phyloP scores from a whole-genome alignment of 2,888 invertebrate genomes.

The Ennomos erosarius region DNA sequence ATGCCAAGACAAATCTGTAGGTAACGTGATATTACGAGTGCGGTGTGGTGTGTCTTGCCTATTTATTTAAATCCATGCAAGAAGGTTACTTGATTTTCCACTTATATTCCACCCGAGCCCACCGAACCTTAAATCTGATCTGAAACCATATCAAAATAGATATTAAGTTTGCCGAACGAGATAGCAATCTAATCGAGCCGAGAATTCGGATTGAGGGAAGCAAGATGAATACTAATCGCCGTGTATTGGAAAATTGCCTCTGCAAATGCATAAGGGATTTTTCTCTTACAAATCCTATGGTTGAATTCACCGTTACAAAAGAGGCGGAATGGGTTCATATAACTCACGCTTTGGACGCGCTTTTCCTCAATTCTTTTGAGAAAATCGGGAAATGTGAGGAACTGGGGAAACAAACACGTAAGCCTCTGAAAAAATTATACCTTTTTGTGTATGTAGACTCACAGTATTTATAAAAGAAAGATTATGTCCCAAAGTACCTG shows the following conservation, averaged over 20 bases:
- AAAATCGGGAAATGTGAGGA: slow-evolving; percentile 11
- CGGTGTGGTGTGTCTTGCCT: no score
- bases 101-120: slow-evolving; percentile 21
- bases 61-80: slow-evolving; percentile 3
- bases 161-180: slow-evolving; percentile 40
- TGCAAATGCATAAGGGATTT: slow-evolving; percentile 31
- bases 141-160: slow-evolving; percentile 35
- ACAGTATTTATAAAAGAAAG: no score
- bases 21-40: no score
- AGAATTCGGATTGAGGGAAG: slow-evolving; percentile 31
- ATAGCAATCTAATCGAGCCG: slow-evolving; percentile 35
- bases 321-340: slow-evolving; percentile 12
- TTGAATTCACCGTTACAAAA: slow-evolving; percentile 16
- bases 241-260: slow-evolving; percentile 33
- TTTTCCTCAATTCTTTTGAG: slow-evolving; percentile 20
- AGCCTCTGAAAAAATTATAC: slow-evolving; percentile 7
- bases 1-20: no score
- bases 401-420: slow-evolving; percentile 1
- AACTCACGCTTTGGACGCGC: slow-evolving; percentile 13
- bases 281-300: slow-evolving; percentile 23
- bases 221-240: slow-evolving; percentile 41
- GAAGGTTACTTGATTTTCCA: slow-evolving; percentile 19
- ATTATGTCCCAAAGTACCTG: no score
- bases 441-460: not conserved
- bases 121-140: slow-evolving; percentile 34